Evolutionary conservation across 2,888 invertebrate genomes (phyloP).

Genomic region (Anthoptus insignis): DNA sequence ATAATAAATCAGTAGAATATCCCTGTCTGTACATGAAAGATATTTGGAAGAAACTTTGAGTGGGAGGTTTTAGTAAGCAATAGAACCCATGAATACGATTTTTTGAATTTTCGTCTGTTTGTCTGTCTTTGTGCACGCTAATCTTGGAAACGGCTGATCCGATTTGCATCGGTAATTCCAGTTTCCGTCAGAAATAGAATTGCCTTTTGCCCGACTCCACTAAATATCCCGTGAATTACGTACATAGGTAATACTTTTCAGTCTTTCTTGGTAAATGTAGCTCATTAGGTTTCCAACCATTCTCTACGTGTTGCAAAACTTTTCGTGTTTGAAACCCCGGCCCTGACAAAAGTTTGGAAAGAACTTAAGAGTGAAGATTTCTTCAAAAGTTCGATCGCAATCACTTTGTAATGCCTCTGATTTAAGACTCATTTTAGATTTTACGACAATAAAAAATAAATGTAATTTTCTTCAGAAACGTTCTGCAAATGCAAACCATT

Average conservation of each 20-base stretch:
- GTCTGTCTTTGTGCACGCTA: too few species aligned
- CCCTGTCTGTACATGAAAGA: too few species aligned
- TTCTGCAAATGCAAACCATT: background rate
- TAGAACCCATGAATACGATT: too few species aligned
- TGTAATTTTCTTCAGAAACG: background rate
- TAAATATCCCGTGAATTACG: conserved; percentile 36
- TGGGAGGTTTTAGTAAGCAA: too few species aligned
- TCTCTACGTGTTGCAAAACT: conserved; percentile 28
- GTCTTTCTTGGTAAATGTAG: conserved; percentile 31
- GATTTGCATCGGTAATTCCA: conserved; percentile 79
- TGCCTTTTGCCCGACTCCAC: conserved; percentile 57
- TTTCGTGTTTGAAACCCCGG: conserved; percentile 30
- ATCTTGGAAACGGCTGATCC: too few species aligned
- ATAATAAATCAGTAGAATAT: too few species aligned
- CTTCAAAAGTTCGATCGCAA: conserved; percentile 6
- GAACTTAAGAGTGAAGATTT: conserved; percentile 25
- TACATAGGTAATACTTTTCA: conserved; percentile 32
- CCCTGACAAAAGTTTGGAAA: conserved; percentile 18
- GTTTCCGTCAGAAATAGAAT: conserved; percentile 66
- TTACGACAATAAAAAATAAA: background rate
- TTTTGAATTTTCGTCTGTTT: too few species aligned
- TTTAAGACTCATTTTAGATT: conserved; percentile 12
- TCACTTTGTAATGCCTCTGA: conserved; percentile 1
- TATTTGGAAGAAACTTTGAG: too few species aligned
- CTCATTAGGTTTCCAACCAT: conserved; percentile 38